phyloP scores from a whole-genome alignment of 2,113 vertebrate genomes.

The Hypanus sabinus region DNA sequence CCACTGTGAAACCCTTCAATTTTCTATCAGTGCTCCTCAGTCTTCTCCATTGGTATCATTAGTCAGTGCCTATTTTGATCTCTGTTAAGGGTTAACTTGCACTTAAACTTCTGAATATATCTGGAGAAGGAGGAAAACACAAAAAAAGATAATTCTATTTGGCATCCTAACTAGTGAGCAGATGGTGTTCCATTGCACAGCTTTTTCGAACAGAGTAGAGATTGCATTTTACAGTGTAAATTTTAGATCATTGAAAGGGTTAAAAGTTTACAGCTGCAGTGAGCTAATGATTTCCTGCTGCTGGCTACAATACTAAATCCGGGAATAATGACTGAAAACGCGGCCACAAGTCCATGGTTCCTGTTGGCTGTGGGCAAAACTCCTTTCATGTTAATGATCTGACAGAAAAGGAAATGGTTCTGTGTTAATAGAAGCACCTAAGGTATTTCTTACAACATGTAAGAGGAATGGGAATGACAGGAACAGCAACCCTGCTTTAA shows the following conservation, averaged over 20 bases:
- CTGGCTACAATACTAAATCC: neutral
- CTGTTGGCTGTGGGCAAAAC: conserved; percentile 33
- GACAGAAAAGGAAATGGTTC: conserved; percentile 30
- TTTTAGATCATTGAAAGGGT: neutral
- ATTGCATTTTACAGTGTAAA: neutral
- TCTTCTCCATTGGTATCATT: neutral
- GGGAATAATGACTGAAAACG: conserved; percentile 34
- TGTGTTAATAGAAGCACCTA: conserved; percentile 32
- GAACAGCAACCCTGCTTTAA: neutral
- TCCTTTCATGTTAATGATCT: conserved; percentile 37
- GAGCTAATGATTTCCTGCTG: conserved; percentile 32
- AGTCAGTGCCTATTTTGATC: neutral
- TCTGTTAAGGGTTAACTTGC: neutral
- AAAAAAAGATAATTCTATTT: neutral
- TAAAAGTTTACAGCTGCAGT: neutral
- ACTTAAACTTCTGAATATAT: neutral
- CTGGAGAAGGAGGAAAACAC: neutral
- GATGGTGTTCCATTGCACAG: neutral
- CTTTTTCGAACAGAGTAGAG: neutral
- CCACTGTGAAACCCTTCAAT: neutral
- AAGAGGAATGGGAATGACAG: neutral
- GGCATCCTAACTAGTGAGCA: neutral
- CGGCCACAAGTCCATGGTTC: conserved; percentile 22
- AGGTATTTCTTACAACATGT: neutral
- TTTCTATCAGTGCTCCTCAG: neutral